phyloP scores from a whole-genome alignment of 2,797 vertebrate genomes.

The Malurus splendens region DNA sequence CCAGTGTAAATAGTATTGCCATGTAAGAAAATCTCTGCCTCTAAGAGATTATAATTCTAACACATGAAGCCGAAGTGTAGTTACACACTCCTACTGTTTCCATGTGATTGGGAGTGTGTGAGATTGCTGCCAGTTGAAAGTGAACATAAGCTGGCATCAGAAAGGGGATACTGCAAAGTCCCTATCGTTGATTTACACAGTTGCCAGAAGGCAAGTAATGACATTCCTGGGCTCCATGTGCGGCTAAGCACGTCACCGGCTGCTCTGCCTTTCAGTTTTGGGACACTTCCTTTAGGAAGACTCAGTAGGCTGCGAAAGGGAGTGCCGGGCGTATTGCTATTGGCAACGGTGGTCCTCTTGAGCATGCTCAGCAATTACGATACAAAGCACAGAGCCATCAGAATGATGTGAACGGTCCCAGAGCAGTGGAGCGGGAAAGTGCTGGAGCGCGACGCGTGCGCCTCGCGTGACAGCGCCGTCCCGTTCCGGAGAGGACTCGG shows the following conservation, averaged over 20 bases:
- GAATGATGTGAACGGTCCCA: accelerated
- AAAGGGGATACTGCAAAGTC: not conserved
- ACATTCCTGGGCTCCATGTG: not conserved
- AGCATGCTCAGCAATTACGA: accelerated
- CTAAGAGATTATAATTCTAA: not conserved
- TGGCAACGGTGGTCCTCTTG: not conserved
- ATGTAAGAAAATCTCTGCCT: not conserved
- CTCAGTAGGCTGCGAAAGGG: not conserved
- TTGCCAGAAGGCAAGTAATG: accelerated
- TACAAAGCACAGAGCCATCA: accelerated
- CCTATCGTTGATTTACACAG: not conserved
- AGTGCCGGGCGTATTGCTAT: no score
- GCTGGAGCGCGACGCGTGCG: no score
- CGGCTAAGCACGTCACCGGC: no score
- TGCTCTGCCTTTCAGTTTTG: no score
- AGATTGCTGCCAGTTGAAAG: not conserved
- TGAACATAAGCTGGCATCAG: not conserved
- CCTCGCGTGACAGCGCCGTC: not conserved
- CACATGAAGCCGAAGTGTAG: not conserved
- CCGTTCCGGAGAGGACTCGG: not conserved
- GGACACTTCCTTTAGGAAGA: not conserved
- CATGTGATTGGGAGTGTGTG: accelerated
- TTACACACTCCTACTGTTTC: not conserved
- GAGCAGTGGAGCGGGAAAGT: not conserved
- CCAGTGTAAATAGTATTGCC: not conserved